These are phyloP conservation scores for Chrysemys picta DNA, from an alignment of 2,113 vertebrate genomes.

Conservation along the genomic window DNA sequence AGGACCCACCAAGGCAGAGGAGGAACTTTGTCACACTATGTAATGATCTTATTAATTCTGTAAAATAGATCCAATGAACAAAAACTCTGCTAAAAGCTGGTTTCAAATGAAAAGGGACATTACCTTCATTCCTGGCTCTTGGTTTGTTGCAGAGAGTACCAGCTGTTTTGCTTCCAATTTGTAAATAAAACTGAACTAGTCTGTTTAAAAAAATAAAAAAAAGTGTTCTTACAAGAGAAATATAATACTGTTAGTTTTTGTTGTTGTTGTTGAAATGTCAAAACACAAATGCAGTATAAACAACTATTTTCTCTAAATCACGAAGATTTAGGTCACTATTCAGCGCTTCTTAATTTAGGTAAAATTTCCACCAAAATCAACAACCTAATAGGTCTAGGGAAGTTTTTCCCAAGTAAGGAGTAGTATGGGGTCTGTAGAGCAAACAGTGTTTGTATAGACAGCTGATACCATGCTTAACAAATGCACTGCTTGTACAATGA, in stretches of 20 bases:
- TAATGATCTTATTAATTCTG: background rate
- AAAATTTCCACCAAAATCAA: background rate
- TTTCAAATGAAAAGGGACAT: conserved; percentile 32
- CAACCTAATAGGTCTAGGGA: background rate
- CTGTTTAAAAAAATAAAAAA: conserved; percentile 70
- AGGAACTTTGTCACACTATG: background rate
- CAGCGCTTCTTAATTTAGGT: background rate
- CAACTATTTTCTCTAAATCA: background rate
- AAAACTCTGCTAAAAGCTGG: background rate
- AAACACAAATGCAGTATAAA: background rate
- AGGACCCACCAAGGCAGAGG: too few species aligned
- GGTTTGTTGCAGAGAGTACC: conserved; percentile 92
- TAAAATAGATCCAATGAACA: background rate
- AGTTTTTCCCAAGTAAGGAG: background rate
- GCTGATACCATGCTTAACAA: background rate
- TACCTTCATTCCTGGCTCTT: conserved; percentile 96
- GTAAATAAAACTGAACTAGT: conserved; percentile 95
- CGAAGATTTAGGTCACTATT: background rate
- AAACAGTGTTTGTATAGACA: background rate
- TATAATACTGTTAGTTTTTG: background rate
- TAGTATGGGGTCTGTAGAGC: background rate
- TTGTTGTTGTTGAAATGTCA: background rate
- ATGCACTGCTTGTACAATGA: background rate
- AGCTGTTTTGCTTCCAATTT: conserved; percentile 93
- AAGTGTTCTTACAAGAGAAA: background rate